phyloP scores from a whole-genome alignment of 2,888 invertebrate species.

The Temnothorax unifasciatus region DNA sequence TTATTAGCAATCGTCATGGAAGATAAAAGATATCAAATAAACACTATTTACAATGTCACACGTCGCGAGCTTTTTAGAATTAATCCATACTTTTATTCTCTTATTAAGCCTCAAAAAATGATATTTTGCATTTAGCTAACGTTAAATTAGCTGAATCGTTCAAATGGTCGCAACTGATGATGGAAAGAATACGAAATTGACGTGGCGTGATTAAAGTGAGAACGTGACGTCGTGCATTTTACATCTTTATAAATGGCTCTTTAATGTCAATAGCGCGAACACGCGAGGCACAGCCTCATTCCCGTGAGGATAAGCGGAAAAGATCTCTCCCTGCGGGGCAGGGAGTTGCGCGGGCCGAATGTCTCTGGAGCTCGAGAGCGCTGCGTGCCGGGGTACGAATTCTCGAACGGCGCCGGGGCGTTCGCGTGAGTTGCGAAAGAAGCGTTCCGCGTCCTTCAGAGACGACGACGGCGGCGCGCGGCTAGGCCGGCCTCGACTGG shows the following conservation, averaged over 20 bases:
- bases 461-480: neutral
- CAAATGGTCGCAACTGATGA: neutral
- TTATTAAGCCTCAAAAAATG: neutral
- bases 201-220: neutral
- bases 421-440: constrained; percentile 14
- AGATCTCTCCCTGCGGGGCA: neutral
- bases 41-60: neutral
- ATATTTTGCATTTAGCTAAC: neutral
- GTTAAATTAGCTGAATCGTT: neutral
- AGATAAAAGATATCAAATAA: neutral
- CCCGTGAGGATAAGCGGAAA: neutral
- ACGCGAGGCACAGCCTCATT: neutral
- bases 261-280: neutral
- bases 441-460: constrained; percentile 23
- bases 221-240: neutral
- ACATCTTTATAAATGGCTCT: constrained; percentile 13
- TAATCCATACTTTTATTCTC: neutral
- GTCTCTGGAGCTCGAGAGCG: neutral
- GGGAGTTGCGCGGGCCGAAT: constrained; percentile 1
- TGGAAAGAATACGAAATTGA: neutral
- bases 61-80: neutral
- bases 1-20: neutral
- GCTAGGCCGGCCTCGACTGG: no score
- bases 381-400: neutral
- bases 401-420: neutral